Base-by-base conservation (phyloP, 1,140 invertebrate species). In the Anoplophora glabripennis region DNA sequence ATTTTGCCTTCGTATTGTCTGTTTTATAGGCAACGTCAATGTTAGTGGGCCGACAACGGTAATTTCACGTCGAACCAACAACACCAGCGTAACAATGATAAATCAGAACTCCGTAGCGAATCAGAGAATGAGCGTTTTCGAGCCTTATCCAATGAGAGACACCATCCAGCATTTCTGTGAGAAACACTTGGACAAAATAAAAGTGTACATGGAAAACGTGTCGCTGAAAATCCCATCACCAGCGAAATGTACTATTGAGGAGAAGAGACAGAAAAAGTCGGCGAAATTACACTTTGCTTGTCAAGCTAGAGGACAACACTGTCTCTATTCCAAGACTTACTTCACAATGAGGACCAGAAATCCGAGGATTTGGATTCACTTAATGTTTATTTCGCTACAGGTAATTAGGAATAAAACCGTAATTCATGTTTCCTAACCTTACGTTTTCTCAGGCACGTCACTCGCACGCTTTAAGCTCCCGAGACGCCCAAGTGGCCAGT, bases 81-180 rank as follows among this genome's bases (percentile, higher is more conserved):
- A 88, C 72, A 88, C 86, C 9, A 87, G 84, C 66, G 84, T 87
- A 1, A 88, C 86, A 2, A 78, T 88, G 65, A 81, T 88, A 45
- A 87, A 86, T 69, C 79, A 79, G 61, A 78, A 76, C 14, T 66
- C 61, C 3, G 59, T 70, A 21, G 68, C 82, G 44, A 81, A 82
- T 64, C 83, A 92, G 76, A 79, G 89, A 54, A 90, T 92, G 71
- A 90, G 88, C 69, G 89, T 91, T 21, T 92, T 92, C 76, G 89
- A 93, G 73, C 90, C 90, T 8, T 92, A 89, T 74, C 89, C 86
- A 47, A 92, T 92, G 89, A 74, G 89, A 21, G 93, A 95, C 75
- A 92, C 92, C 1, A 89, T 95, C 12, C 91, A 94, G 72, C 90
- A 94, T 76, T 96, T 96, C 77, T 95, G 92, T 79, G 92, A 95